A percentile compares a stretch with the other conserved stretches of the same genome.
phyloP scores from a whole-genome alignment of 2,113 vertebrate genomes.

The Numida meleagris region DNA sequence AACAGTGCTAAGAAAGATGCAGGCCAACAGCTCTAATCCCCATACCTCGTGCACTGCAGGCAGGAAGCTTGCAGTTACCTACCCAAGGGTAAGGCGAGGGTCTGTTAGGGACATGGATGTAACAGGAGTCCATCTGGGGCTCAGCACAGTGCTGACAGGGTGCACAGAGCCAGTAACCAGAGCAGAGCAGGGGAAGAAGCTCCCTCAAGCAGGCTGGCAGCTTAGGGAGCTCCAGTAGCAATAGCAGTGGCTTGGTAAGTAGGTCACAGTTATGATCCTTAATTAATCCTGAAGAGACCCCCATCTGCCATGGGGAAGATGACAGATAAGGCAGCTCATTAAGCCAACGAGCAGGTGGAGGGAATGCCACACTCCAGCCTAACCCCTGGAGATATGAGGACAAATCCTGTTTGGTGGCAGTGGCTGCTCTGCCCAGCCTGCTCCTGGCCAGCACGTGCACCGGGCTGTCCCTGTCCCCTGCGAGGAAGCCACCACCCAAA shows the following conservation, averaged over 20 bases:
- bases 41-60: neutral
- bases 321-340: conserved; percentile 12
- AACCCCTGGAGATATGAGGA: neutral
- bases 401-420: neutral
- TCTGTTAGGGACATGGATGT: conserved; percentile 26
- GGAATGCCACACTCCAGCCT: neutral
- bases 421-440: neutral
- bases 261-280: conserved; percentile 63
- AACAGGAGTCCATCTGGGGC: neutral
- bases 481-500: neutral
- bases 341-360: neutral
- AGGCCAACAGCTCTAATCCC: neutral
- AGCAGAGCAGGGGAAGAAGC: neutral
- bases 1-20: neutral
- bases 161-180: neutral
- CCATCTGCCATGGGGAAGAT: conserved; percentile 13
- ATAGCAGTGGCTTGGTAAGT: conserved; percentile 41
- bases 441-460: neutral
- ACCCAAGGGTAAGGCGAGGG: neutral
- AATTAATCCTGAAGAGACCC: conserved; percentile 53
- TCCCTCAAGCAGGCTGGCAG: neutral
- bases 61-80: neutral
- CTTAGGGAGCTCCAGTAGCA: conserved; percentile 14
- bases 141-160: neutral
- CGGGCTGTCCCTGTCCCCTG: neutral